Evolutionary conservation across 2,113 vertebrate genomes (phyloP).

Genomic region (Rhinopomastus cyanomelas): DNA sequence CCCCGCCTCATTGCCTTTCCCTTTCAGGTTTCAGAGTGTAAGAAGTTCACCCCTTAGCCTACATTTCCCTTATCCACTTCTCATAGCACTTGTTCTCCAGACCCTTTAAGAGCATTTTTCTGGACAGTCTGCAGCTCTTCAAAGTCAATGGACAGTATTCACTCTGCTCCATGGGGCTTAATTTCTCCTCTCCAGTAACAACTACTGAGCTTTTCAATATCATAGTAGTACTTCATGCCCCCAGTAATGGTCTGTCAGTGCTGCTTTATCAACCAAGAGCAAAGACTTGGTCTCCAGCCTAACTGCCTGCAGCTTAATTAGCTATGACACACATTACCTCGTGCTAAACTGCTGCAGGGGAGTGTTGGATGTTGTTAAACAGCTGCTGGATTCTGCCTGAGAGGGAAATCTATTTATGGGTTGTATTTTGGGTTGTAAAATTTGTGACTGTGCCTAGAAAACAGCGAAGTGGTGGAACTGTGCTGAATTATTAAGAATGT

Average conservation of each 20-base stretch:
- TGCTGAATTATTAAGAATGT: neutral
- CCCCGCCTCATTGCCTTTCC: rapidly evolving
- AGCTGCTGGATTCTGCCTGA: conserved; percentile 28
- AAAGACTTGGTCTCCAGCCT: neutral
- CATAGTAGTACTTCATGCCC: neutral
- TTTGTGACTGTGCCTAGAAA: neutral
- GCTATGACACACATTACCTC: neutral
- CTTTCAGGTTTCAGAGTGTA: rapidly evolving
- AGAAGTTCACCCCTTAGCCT: neutral
- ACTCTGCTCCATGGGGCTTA: rapidly evolving
- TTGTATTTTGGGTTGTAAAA: conserved; percentile 31
- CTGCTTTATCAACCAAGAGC: neutral
- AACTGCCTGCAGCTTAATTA: conserved; percentile 16
- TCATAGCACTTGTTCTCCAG: neutral
- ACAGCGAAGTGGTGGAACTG: neutral
- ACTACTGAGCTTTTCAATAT: neutral
- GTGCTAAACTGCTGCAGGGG: neutral
- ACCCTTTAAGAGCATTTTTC: neutral
- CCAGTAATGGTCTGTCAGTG: neutral
- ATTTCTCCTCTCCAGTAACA: neutral
- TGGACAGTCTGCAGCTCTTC: neutral
- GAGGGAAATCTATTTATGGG: conserved; percentile 2
- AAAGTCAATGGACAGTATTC: rapidly evolving
- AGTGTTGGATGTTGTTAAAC: conserved; percentile 1
- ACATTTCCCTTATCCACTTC: neutral